A percentile compares a stretch with the other conserved stretches of the same genome.
Evolutionary conservation across 2,797 vertebrate species (phyloP).

Genomic region (Phoxinus dragarum): DNA sequence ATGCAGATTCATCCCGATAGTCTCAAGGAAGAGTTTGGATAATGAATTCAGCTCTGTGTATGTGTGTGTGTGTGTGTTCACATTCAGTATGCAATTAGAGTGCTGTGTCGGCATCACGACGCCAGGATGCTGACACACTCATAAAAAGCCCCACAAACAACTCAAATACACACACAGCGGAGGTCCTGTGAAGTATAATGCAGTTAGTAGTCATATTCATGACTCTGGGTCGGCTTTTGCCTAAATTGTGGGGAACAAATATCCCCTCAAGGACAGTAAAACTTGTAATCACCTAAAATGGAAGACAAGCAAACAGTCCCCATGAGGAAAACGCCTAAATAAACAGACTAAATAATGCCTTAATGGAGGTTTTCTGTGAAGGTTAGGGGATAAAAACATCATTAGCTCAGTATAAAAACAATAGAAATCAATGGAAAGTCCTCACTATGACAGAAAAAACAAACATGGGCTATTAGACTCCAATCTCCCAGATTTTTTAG

Average conservation of each 20-base stretch:
- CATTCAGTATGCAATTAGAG: constrained; percentile 50
- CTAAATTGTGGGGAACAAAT: neutral
- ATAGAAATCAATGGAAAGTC: constrained; percentile 13
- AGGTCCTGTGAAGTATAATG: constrained; percentile 12
- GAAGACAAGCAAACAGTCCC: constrained; percentile 2
- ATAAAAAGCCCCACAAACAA: constrained; percentile 33
- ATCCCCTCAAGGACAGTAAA: constrained; percentile 6
- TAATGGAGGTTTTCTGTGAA: neutral
- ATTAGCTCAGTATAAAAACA: constrained; percentile 7
- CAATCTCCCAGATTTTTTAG: neutral
- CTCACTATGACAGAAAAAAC: neutral
- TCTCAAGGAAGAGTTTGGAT: constrained; percentile 37
- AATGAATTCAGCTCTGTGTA: constrained; percentile 29
- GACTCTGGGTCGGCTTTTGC: neutral
- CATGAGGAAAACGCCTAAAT: neutral
- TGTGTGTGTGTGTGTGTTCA: constrained; percentile 21
- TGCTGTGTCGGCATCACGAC: constrained; percentile 40
- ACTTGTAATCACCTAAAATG: neutral
- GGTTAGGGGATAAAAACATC: constrained; percentile 7
- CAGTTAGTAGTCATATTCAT: constrained; percentile 34
- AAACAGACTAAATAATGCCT: constrained; percentile 21
- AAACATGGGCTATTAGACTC: neutral
- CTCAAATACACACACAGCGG: constrained; percentile 14
- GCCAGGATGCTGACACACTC: constrained; percentile 44
- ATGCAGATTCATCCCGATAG: constrained; percentile 16